phyloP scores from a whole-genome alignment of 2,888 invertebrate species.

The Pachycephus smyrnensis region DNA sequence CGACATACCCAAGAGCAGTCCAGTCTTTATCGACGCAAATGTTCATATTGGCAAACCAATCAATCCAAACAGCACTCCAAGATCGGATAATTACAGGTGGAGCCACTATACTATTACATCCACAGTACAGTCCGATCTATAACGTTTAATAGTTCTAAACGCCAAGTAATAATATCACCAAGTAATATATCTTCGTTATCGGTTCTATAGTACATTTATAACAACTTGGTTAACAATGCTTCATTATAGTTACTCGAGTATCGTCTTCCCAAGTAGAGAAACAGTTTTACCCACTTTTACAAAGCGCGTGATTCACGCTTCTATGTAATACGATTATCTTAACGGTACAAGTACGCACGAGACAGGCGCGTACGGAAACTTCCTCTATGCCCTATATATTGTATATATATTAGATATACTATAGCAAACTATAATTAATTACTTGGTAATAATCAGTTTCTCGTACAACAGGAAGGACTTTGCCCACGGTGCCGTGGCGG shows the following conservation, averaged over 20 bases:
- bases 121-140: neutral
- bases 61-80: conserved; percentile 52
- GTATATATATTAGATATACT: neutral
- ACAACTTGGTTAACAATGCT: neutral
- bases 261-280: neutral
- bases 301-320: neutral
- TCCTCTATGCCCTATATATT: neutral
- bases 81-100: conserved; percentile 77
- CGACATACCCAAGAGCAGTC: conserved; percentile 70
- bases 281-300: neutral
- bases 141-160: neutral
- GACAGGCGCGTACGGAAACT: neutral
- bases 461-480: conserved; percentile 69
- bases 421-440: neutral
- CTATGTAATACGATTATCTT: neutral
- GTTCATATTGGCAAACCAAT: conserved; percentile 42
- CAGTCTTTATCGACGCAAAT: conserved; percentile 52
- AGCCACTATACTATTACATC: neutral
- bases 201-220: neutral
- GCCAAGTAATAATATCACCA: neutral
- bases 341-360: neutral
- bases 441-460: neutral
- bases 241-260: neutral
- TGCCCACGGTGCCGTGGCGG: conserved; percentile 73
- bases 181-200: neutral